Base-by-base conservation (phyloP, 2,113 vertebrate species). In the Ardeotis arabs region DNA sequence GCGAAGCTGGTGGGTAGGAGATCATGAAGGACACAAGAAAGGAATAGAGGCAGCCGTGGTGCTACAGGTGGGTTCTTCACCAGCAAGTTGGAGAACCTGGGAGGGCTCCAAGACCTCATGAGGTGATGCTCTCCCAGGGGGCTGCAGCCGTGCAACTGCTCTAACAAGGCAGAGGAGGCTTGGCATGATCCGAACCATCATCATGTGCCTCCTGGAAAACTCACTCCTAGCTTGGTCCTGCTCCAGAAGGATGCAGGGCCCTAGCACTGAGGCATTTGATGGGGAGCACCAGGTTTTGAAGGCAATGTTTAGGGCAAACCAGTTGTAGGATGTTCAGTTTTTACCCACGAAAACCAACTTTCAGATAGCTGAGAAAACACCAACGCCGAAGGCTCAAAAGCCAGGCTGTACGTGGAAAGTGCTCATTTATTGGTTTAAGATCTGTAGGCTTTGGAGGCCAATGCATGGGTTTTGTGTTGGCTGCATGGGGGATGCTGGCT, bases 41-140 rank as follows among this genome's bases (percentile, higher is more conserved):
- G 53, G 14, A 77, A 41, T 0, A 29, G 62, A 50, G 27, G 22
- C 20, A 39, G 12, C 29, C 37, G 16, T 12, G 20, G 19, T 63
- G 55, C 15, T 28, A 7, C 23, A 27, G 58, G 25, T 37, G 18
- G 12, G 67, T 16, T 47, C 39, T 4, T 67, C 47, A 53, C 17
- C 9, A 4, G 50, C 45, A 75, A 47, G 15, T 1, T 59, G 37
- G 8, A 72, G 67, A 80, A 76, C 24, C 2, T 55, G 58, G 18
- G 19, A 64, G 14, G 4, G 22, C 14, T 63, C 27, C 29, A 24
- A 24, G 59, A 0, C 4, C 23, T 14, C 37, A 28, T 0, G 2
- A 52, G 22, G 19, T 23, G 55, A 68, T 56, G 75, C 5, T 66
- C 29, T 59, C 19, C 29, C 58, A 5, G 0, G 5, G 15, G 45